Conservation (phyloP, 2,888 invertebrate genomes). For the Sipunculus nudus region DNA sequence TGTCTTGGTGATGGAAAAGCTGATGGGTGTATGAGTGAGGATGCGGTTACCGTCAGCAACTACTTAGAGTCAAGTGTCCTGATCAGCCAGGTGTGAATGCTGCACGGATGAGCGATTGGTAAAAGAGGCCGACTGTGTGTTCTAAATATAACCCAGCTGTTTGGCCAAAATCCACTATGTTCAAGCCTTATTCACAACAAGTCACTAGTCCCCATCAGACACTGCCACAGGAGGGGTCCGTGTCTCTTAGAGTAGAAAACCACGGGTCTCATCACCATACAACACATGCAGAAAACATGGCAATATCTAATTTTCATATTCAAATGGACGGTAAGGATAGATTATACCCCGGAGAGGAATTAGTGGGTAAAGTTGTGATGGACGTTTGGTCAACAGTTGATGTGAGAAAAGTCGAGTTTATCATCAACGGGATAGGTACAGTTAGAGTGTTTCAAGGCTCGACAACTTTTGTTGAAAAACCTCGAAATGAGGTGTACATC, state of each 20-base stretch:
- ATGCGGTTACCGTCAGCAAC: no score
- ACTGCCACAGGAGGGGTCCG: no score
- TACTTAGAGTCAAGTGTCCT: no score
- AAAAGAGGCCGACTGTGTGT: no score
- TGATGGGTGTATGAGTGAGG: no score
- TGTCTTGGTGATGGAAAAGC: no score
- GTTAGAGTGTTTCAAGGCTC: slow-evolving; percentile 39
- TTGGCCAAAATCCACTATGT: no score
- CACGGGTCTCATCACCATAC: not conserved
- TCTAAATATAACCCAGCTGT: no score
- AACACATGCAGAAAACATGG: slow-evolving; percentile 16
- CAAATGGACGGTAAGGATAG: slow-evolving; percentile 48
- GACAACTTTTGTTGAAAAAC: slow-evolving; percentile 38
- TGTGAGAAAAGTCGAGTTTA: slow-evolving; percentile 54
- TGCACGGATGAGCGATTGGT: no score
- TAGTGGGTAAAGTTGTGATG: slow-evolving; percentile 53
- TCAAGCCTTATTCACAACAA: no score
- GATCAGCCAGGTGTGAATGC: no score
- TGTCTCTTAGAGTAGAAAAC: slow-evolving; percentile 35
- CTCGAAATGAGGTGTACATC: slow-evolving; percentile 48
- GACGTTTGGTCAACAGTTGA: slow-evolving; percentile 48
- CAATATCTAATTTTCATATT: slow-evolving; percentile 52
- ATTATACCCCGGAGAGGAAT: slow-evolving; percentile 52
- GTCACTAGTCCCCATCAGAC: no score
- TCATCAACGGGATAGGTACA: slow-evolving; percentile 51